A percentile compares a stretch with the other conserved stretches of the same genome.
Conservation (phyloP, 2,888 invertebrate species). For the Meteorus cinctellus region DNA sequence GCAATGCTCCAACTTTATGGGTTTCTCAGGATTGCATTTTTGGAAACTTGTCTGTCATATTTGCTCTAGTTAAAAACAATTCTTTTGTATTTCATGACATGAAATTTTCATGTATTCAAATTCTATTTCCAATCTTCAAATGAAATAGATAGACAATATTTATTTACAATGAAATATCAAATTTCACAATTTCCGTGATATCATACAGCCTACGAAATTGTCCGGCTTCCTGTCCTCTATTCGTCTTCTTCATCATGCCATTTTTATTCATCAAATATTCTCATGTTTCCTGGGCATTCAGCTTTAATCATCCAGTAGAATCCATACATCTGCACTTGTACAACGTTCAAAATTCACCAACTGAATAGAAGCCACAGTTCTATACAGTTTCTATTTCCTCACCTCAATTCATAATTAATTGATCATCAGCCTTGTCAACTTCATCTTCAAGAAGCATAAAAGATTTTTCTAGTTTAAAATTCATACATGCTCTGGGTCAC, state of each 20-base stretch:
- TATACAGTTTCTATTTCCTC: not conserved
- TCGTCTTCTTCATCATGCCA: not conserved
- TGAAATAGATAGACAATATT: not conserved
- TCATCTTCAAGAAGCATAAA: not conserved
- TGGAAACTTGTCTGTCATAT: constrained; percentile 11
- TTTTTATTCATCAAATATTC: not conserved
- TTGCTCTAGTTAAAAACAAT: not conserved
- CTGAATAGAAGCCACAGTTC: not conserved
- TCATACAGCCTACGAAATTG: not conserved
- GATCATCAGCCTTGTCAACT: not conserved
- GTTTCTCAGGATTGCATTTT: constrained; percentile 1
- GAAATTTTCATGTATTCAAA: too few relatives aligned
- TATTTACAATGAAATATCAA: not conserved
- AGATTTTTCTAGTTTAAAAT: not conserved
- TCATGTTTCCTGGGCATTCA: constrained; percentile 3
- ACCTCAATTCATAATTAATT: not conserved
- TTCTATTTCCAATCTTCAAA: not conserved
- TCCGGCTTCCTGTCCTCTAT: not conserved
- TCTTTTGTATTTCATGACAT: too few relatives aligned
- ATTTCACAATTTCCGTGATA: not conserved
- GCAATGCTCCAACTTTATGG: not conserved
- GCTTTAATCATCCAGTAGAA: not conserved
- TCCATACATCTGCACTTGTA: not conserved
- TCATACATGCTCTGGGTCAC: constrained; percentile 14
- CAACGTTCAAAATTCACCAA: not conserved